These are phyloP conservation scores for Oreonectes daqikongensis DNA, from an alignment of 2,797 vertebrate species.

Conservation along the genomic window DNA sequence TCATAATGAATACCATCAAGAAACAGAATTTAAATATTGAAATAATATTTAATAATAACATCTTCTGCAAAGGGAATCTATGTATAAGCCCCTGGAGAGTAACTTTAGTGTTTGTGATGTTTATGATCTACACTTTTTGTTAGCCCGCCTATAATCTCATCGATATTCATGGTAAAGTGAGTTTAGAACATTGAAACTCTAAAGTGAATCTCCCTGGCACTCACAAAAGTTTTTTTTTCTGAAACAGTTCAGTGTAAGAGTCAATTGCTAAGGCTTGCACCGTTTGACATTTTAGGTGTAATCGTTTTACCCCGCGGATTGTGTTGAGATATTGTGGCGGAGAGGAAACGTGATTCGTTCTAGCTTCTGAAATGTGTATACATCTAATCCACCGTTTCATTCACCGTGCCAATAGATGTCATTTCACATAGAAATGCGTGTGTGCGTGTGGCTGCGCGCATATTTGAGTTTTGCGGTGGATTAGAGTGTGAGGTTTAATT, in stretches of 20 bases:
- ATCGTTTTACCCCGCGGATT: slow-evolving; percentile 71
- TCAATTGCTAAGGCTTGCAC: slow-evolving; percentile 52
- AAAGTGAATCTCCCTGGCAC: not conserved
- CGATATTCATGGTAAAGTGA: slow-evolving; percentile 12
- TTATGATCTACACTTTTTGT: not conserved
- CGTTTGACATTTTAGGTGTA: slow-evolving; percentile 74
- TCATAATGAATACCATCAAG: too few species aligned
- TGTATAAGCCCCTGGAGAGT: not conserved
- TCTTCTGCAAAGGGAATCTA: too few species aligned
- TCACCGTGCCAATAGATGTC: slow-evolving; percentile 80
- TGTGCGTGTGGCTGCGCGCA: slow-evolving; percentile 51
- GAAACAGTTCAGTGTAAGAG: slow-evolving; percentile 34
- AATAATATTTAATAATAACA: too few species aligned
- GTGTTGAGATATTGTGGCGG: slow-evolving; percentile 52
- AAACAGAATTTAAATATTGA: too few species aligned
- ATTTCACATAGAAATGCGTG: slow-evolving; percentile 73
- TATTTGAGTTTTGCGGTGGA: slow-evolving; percentile 27
- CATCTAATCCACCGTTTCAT: slow-evolving; percentile 81
- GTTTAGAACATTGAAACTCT: not conserved
- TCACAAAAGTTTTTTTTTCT: not conserved
- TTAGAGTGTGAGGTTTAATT: slow-evolving; percentile 24
- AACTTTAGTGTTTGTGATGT: not conserved
- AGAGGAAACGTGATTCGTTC: slow-evolving; percentile 87
- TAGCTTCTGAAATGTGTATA: slow-evolving; percentile 76
- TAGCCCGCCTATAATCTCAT: not conserved